Percentiles rank a stretch among this genome's conserved stretches.
phyloP scores from a whole-genome alignment of 2,888 invertebrate species.

The Cryptosula pallasiana region DNA sequence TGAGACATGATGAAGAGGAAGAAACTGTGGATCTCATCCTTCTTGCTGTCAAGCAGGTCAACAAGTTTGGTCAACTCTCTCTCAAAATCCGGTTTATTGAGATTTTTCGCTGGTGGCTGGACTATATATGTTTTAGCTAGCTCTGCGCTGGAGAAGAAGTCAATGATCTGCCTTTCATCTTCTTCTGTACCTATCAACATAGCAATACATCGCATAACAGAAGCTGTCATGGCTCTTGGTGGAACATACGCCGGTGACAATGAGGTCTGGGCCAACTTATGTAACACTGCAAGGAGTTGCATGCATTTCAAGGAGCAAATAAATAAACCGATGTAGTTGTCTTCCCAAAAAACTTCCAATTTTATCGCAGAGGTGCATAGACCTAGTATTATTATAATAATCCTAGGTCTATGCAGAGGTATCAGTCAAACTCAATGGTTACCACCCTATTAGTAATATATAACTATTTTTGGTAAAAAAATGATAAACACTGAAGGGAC shows the following conservation, averaged over 20 bases:
- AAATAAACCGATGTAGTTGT: too few species aligned
- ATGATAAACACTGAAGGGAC: too few species aligned
- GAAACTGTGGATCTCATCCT: neutral
- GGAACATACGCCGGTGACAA: neutral
- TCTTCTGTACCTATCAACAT: slow-evolving; percentile 12
- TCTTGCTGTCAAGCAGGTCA: neutral
- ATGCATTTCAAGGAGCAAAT: too few species aligned
- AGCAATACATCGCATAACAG: neutral
- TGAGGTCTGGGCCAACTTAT: neutral
- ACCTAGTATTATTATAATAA: too few species aligned
- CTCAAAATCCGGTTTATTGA: neutral
- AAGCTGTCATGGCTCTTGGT: neutral
- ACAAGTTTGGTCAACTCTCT: neutral
- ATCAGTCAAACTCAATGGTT: too few species aligned
- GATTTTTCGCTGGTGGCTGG: neutral
- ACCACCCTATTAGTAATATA: too few species aligned
- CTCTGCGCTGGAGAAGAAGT: neutral
- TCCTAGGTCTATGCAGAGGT: too few species aligned
- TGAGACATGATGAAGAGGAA: slow-evolving; percentile 17
- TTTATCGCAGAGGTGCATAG: too few species aligned
- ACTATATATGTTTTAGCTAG: neutral
- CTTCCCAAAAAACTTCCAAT: too few species aligned
- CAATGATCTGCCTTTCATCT: neutral
- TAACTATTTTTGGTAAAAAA: too few species aligned
- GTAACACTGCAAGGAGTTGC: too few species aligned